Evolutionary conservation across 2,888 invertebrate genomes (phyloP).

Genomic region (Anodontia alba): DNA sequence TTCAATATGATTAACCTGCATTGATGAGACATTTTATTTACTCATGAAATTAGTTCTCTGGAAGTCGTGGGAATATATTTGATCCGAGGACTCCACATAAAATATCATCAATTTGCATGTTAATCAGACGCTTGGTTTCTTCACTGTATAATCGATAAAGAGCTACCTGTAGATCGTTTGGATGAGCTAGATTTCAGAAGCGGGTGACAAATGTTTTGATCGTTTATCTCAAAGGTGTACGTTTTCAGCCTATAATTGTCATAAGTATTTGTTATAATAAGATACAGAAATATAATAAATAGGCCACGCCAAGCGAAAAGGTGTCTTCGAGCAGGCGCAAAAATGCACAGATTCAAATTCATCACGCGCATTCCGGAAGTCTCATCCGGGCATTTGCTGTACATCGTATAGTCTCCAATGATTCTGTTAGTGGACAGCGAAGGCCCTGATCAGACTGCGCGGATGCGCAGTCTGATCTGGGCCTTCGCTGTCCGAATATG

Average conservation of each 20-base stretch:
- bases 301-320: too few relatives aligned
- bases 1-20: conserved; percentile 49
- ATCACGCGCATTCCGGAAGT: too few relatives aligned
- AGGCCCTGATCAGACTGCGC: too few relatives aligned
- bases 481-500: too few relatives aligned
- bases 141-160: neutral
- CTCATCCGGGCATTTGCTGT: too few relatives aligned
- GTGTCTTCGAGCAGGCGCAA: too few relatives aligned
- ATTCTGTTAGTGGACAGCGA: too few relatives aligned
- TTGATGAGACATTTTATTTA: conserved; percentile 20
- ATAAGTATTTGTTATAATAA: neutral
- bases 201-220: neutral
- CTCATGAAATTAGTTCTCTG: conserved; percentile 13
- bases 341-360: too few relatives aligned
- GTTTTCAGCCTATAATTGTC: neutral
- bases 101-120: conserved; percentile 20
- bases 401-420: too few relatives aligned
- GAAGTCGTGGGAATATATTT: conserved; percentile 5
- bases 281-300: neutral
- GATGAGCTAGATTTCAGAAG: neutral
- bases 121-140: conserved; percentile 10
- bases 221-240: neutral
- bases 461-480: too few relatives aligned
- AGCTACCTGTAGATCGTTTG: conserved; percentile 1
- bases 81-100: conserved; percentile 7